Percentiles rank a stretch among this genome's conserved stretches.
Conservation (phyloP, 2,113 vertebrate genomes). For the Promerops cafer region DNA sequence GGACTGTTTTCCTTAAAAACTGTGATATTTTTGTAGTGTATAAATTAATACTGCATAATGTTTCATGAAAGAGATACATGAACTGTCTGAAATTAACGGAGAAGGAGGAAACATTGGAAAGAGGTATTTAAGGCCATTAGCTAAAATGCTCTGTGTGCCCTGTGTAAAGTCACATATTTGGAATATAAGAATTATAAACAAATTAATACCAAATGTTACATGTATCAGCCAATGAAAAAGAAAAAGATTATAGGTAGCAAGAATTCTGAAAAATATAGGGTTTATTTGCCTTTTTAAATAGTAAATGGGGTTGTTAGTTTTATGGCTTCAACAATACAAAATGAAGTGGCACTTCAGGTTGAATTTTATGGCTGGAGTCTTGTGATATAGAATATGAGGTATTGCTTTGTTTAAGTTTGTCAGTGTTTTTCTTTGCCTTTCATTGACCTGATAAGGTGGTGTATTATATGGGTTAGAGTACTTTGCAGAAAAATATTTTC, state of each 20-base stretch:
- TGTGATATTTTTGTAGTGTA: background rate
- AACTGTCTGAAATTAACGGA: background rate
- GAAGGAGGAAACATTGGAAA: background rate
- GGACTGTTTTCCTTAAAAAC: background rate
- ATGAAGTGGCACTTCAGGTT: background rate
- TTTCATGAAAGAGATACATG: background rate
- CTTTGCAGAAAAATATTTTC: background rate
- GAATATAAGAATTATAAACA: background rate
- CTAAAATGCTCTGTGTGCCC: background rate
- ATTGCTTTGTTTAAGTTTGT: background rate
- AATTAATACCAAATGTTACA: background rate
- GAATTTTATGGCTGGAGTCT: background rate
- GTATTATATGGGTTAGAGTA: background rate
- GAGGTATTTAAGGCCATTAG: background rate
- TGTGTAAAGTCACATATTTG: background rate
- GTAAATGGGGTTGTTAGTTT: background rate
- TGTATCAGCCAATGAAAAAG: background rate
- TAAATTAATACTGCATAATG: background rate
- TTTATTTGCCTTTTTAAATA: background rate
- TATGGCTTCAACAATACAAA: background rate
- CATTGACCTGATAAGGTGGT: background rate
- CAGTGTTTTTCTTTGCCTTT: background rate
- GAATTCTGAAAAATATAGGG: background rate
- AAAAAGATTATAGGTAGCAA: background rate
- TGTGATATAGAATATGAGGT: background rate